Evolutionary conservation across 2,888 invertebrate species (phyloP).

Genomic region (Ernsta delagoae): DNA sequence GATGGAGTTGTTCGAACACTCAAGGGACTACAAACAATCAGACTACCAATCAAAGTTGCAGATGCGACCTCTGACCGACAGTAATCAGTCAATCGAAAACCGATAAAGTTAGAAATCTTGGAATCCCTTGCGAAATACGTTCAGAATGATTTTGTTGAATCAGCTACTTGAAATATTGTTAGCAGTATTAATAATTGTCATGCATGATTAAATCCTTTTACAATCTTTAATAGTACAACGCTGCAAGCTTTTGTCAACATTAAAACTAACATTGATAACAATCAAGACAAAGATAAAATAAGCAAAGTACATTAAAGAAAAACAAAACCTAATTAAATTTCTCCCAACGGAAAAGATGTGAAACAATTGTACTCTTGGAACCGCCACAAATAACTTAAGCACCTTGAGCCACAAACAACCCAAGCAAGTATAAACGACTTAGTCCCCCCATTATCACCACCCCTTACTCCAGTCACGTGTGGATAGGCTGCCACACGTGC

Average conservation of each 20-base stretch:
- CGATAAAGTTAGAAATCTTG: constrained; percentile 14
- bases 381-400: constrained; percentile 2
- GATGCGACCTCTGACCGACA: constrained; percentile 68
- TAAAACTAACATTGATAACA: no score
- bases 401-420: constrained; percentile 26
- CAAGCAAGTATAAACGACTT: constrained; percentile 22
- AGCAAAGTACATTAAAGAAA: no score
- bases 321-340: neutral
- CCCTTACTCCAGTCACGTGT: constrained; percentile 54
- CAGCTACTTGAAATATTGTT: neutral
- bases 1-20: constrained; percentile 43
- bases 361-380: neutral
- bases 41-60: constrained; percentile 75
- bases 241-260: no score
- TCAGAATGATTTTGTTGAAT: neutral
- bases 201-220: no score
- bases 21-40: constrained; percentile 39
- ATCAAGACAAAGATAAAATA: no score
- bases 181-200: no score
- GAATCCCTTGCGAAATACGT: constrained; percentile 1
- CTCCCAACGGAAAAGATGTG: neutral
- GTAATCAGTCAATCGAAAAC: constrained; percentile 52
- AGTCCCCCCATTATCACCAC: constrained; percentile 42
- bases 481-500: constrained; percentile 58
- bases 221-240: no score